Percentiles rank a stretch among this genome's conserved stretches.
These are phyloP conservation scores for Catalaphyllia jardinei DNA, from an alignment of 64 coral and sea anemone genomes.

Conservation along the genomic window DNA sequence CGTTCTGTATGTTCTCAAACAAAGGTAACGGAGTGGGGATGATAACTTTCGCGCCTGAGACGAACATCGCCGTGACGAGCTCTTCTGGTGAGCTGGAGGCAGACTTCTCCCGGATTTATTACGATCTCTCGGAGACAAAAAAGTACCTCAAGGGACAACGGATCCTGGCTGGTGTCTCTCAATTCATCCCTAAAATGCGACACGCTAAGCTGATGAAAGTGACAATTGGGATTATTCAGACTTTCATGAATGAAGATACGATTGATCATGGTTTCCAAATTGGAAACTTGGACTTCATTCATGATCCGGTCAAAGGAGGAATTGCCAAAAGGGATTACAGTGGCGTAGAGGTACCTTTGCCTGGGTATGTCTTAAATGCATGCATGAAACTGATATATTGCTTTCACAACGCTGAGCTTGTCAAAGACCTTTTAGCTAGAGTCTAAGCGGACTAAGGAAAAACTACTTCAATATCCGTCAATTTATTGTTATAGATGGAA, in stretches of 20 bases:
- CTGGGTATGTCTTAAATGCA: conserved; percentile 70
- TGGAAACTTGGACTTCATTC: conserved; percentile 53
- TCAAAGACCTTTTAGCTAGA: not conserved
- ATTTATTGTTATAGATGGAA: no score
- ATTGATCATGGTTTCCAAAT: conserved; percentile 24
- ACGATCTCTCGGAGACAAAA: conserved; percentile 33
- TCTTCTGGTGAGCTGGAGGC: conserved; percentile 43
- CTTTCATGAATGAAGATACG: conserved; percentile 27
- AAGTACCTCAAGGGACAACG: conserved; percentile 50
- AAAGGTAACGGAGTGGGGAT: conserved; percentile 70
- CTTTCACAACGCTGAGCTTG: conserved; percentile 42
- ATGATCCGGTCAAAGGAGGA: conserved; percentile 24
- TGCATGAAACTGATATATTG: conserved; percentile 78
- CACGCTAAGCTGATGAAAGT: conserved; percentile 54
- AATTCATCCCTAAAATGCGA: conserved; percentile 61
- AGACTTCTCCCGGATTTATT: conserved; percentile 8
- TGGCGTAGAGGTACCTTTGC: conserved; percentile 55
- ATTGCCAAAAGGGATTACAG: conserved; percentile 67
- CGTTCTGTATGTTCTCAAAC: conserved; percentile 68
- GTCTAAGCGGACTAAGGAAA: no score
- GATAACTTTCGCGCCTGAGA: conserved; percentile 75
- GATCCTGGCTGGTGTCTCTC: conserved; percentile 58
- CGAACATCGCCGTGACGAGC: conserved; percentile 55
- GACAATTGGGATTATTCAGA: conserved; percentile 63
- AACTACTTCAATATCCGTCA: no score